Base-by-base conservation (phyloP, 2,797 vertebrate species). In the Falco rusticolus region DNA sequence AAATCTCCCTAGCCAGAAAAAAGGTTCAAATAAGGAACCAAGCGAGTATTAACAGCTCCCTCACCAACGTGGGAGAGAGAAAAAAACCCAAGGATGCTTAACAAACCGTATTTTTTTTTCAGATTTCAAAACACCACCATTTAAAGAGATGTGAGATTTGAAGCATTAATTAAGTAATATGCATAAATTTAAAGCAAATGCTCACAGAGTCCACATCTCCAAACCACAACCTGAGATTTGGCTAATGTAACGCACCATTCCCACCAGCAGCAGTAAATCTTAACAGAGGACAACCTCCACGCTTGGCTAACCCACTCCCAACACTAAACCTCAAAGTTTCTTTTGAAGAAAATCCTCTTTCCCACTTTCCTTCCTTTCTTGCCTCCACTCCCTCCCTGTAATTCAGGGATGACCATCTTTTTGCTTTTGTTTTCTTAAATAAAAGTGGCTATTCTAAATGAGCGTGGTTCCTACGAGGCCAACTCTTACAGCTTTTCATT, bases 111-210 rank as follows among this genome's bases (percentile, higher is more conserved):
- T 31, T 43, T 18, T 56, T 71, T 85, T 84, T 93, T 71, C 43
- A 94, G 60, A 57, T 95, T 96, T 94, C 94, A 92, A 96, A 94
- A 82, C 86, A 92, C 56, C 8, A 4, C 59, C 86, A 77, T 80
- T 90, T 95, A 90, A 79, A 95, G 68, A 87, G 71, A 90, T 39
- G 71, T 82, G 88, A 93, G 84, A 94, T 89, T 57, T 77, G 75
- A 94, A 85, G 68, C 64, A 61, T 79, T 89, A 89, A 95, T 89
- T 96, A 94, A 88, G n/a, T 76, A 93, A 89, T 60, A 90, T 61
- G 71, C 84, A 94, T 87, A 89, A 79, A 93, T 85, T 65, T 84
- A 92, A 95, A 83, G 88, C 50, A 95, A 95, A 87, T 57, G 63
- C 77, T 94, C 83, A 74, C 10, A 41, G 65, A 94, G 81, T 78